Evolutionary conservation across 2,797 vertebrate species (phyloP), one percentile per base, ranked within the genome.

Genomic region (Notoglanidium macrostoma): DNA sequence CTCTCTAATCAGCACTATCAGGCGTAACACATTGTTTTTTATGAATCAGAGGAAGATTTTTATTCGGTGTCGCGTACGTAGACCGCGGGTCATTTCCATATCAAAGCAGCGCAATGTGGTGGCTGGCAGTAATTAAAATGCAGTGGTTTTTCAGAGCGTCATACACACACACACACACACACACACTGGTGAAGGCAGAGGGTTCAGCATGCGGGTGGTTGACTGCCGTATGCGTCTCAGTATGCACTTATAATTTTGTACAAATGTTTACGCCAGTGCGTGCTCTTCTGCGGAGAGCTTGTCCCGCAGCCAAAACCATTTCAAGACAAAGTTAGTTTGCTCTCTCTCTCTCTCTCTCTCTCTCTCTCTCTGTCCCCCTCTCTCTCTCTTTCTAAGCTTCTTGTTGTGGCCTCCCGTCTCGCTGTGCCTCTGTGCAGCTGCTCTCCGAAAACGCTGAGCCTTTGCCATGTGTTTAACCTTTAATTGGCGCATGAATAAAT

Each of bases 111-210:
- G 93, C 95, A 96, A 96, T 96, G 96, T 96, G 95, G 95, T 95
- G 96, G 96, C 95, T 97, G 96, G 96, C 96, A 96, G 97, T 98
- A 98, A 99, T 99, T 99, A 99, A 98, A 98, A 98, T 97, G 97
- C 97, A 96, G 95, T 96, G 97, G 97, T 97, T 81, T 85, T 76
- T 97, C 97, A 96, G 96, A 94, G 95, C 96, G 95, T 61, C 77
- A 32, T 32, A 54, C 80, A 14, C 61, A 11, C 83, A 5, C 68
- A 17, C 84, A 26, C 73, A 40, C 84, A 49, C 68, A 74, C 79
- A 51, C 85, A 51, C 76, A 77, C 82, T 35, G 79, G 55, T 70
- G 59, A 84, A 54, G 85, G 78, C 94, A 94, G 96, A 96, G 88
- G 93, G 94, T 73, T 84, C 94, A 95, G 95, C 95, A 95, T 95